A percentile compares a stretch with the other conserved stretches of the same genome.
These are phyloP conservation scores for Aelia acuminata DNA, from an alignment of 2,888 invertebrate species.

Conservation along the genomic window DNA sequence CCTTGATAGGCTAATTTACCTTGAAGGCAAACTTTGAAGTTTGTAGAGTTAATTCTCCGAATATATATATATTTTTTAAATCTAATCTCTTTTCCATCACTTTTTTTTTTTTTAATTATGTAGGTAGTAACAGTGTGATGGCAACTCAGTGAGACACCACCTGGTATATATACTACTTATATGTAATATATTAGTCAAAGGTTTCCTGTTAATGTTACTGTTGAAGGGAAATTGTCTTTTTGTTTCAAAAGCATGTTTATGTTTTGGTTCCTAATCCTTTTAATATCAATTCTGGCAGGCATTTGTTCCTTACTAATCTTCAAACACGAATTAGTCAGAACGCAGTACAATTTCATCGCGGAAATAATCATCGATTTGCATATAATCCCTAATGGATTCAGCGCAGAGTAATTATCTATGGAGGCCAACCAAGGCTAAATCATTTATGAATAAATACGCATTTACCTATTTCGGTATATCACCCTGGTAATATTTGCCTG, in stretches of 20 bases:
- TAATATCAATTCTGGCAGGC: not conserved
- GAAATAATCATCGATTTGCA: not conserved
- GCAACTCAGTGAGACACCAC: too few relatives aligned
- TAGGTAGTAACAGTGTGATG: not conserved
- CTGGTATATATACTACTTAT: not conserved
- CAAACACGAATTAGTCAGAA: not conserved
- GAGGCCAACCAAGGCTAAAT: not conserved
- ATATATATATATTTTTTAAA: too few relatives aligned
- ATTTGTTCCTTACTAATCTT: not conserved
- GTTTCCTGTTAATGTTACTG: too few relatives aligned
- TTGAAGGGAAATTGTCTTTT: too few relatives aligned
- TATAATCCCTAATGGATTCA: constrained; percentile 24
- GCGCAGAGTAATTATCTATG: not conserved
- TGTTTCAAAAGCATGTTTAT: too few relatives aligned
- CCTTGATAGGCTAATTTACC: too few relatives aligned
- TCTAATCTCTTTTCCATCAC: too few relatives aligned
- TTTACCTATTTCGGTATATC: not conserved
- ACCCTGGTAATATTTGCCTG: not conserved
- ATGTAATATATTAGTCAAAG: not conserved
- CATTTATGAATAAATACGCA: constrained; percentile 16
- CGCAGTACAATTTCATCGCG: constrained; percentile 1
- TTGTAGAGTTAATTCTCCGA: too few relatives aligned
- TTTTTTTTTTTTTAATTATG: too few relatives aligned
- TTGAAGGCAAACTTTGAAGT: too few relatives aligned
- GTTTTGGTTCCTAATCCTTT: not conserved